phyloP scores from a whole-genome alignment of 2,113 vertebrate species.

The Ia io region DNA sequence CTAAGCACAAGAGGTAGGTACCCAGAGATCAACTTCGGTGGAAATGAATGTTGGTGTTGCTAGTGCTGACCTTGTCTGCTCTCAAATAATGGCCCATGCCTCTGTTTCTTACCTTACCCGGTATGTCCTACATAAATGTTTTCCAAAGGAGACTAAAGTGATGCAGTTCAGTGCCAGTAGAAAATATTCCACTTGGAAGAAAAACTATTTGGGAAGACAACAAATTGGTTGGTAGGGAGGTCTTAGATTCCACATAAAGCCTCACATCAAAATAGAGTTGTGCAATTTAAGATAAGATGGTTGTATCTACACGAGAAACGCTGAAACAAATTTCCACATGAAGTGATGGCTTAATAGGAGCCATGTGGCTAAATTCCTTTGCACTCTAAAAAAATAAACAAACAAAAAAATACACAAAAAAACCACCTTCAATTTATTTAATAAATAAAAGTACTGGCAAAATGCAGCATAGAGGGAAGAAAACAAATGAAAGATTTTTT shows the following conservation, averaged over 20 bases:
- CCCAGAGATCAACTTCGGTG: constrained; percentile 19
- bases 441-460: constrained; percentile 2
- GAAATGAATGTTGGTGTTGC: background rate
- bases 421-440: background rate
- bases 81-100: background rate
- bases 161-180: background rate
- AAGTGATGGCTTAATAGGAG: constrained; percentile 41
- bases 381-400: background rate
- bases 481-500: background rate
- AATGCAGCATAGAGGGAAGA: background rate
- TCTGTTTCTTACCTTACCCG: background rate
- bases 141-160: background rate
- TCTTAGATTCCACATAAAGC: background rate
- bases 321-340: background rate
- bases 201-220: constrained; percentile 34
- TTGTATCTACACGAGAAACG: background rate
- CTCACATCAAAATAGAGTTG: constrained; percentile 35
- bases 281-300: background rate
- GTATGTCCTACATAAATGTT: background rate
- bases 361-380: constrained; percentile 15
- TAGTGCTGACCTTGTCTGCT: constrained; percentile 16
- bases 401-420: background rate
- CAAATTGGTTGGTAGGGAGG: background rate
- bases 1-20: background rate
- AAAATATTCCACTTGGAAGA: constrained; percentile 45